A percentile compares a stretch with the other conserved stretches of the same genome.
phyloP scores from a whole-genome alignment of 2,113 vertebrate species.

The Neogale vison region DNA sequence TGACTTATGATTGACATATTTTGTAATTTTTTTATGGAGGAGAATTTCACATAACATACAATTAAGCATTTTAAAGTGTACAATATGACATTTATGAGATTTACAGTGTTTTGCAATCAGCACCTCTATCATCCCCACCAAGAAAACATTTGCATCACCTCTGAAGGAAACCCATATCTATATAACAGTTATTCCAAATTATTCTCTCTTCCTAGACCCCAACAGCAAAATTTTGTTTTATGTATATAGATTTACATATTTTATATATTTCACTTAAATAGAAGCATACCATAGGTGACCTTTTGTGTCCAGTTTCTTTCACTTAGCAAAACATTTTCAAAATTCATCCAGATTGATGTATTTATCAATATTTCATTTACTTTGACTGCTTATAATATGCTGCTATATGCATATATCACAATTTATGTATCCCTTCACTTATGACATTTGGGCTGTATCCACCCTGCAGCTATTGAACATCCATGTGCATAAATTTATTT shows the following conservation, averaged over 20 bases:
- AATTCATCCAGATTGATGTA: not conserved
- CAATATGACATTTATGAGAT: not conserved
- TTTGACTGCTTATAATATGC: not conserved
- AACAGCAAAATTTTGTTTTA: not conserved
- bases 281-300: not conserved
- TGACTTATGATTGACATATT: not conserved
- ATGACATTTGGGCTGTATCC: not conserved
- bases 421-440: not conserved
- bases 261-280: not conserved
- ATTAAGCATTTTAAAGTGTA: not conserved
- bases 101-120: not conserved
- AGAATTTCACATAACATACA: not conserved
- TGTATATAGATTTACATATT: not conserved
- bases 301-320: not conserved
- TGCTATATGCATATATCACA: not conserved
- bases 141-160: not conserved
- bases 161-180: not conserved
- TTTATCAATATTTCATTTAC: not conserved
- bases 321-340: not conserved
- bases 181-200: not conserved
- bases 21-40: not conserved
- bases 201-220: not conserved
- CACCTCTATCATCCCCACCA: not conserved
- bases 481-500: not conserved
- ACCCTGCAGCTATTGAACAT: not conserved